Percentiles rank a stretch among this genome's conserved stretches.
Conservation (phyloP, 1,140 invertebrate genomes). For the Nebria ingens region DNA sequence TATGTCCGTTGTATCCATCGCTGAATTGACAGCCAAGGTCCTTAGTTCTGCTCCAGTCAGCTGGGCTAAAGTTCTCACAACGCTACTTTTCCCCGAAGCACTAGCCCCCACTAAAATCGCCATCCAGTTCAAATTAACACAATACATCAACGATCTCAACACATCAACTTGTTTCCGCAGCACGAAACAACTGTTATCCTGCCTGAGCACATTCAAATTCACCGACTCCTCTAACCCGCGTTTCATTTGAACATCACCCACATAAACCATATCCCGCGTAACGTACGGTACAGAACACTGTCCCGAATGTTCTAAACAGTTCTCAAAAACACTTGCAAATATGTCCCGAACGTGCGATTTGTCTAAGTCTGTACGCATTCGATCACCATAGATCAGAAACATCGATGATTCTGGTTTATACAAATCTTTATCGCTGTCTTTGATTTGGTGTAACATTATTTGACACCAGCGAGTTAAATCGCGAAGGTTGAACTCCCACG, state of each 20-base stretch:
- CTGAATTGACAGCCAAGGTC: constrained; percentile 76
- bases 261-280: constrained; percentile 38
- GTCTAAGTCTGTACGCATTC: constrained; percentile 67
- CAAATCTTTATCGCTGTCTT: constrained; percentile 10
- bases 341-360: constrained; percentile 50
- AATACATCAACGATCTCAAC: constrained; percentile 67
- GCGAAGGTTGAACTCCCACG: constrained; percentile 95
- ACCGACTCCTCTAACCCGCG: constrained; percentile 27
- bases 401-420: constrained; percentile 35
- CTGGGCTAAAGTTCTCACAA: constrained; percentile 66
- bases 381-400: constrained; percentile 65
- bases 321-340: constrained; percentile 48
- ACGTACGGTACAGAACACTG: constrained; percentile 39
- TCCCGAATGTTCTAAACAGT: constrained; percentile 38
- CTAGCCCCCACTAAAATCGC: constrained; percentile 74
- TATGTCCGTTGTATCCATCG: constrained; percentile 92
- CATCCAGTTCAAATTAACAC: constrained; percentile 86
- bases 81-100: constrained; percentile 71
- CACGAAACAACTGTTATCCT: constrained; percentile 44
- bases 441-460: constrained; percentile 32
- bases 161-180: constrained; percentile 53
- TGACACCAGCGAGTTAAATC: constrained; percentile 93
- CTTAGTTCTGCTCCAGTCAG: constrained; percentile 63
- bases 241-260: constrained; percentile 47
- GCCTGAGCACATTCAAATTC: constrained; percentile 32